A percentile compares a stretch with the other conserved stretches of the same genome.
These are phyloP conservation scores for Ceramica pisi DNA, from an alignment of 2,888 invertebrate species.

Conservation along the genomic window DNA sequence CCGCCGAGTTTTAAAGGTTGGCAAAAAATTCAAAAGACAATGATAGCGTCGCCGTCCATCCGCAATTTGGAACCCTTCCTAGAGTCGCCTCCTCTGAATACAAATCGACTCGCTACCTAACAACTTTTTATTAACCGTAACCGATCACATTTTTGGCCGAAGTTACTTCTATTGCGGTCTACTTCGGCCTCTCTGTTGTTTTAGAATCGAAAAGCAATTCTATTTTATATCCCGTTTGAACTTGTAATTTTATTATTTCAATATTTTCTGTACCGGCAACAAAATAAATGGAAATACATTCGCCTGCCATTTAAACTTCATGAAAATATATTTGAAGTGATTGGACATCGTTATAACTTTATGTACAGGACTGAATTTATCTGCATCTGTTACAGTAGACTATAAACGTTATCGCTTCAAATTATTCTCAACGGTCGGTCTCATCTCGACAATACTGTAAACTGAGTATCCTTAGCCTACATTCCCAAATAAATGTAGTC, in stretches of 20 bases:
- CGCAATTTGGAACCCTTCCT: constrained; percentile 75
- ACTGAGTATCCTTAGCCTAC: constrained; percentile 26
- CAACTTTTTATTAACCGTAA: constrained; percentile 73
- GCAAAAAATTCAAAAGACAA: constrained; percentile 82
- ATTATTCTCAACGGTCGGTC: constrained; percentile 38
- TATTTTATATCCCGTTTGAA: constrained; percentile 58
- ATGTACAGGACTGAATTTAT: constrained; percentile 38
- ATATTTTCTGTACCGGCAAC: constrained; percentile 48
- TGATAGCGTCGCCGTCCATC: constrained; percentile 68
- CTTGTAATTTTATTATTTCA: constrained; percentile 54
- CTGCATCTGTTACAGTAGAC: constrained; percentile 49
- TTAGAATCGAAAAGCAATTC: constrained; percentile 66
- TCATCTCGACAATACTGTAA: constrained; percentile 12
- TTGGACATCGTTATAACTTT: constrained; percentile 39
- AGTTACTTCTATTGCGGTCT: constrained; percentile 66
- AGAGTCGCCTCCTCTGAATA: constrained; percentile 72
- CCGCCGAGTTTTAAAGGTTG: constrained; percentile 76
- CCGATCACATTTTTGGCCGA: constrained; percentile 69
- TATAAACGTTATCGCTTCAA: constrained; percentile 30
- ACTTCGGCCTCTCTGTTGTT: constrained; percentile 58
- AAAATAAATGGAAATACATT: constrained; percentile 47
- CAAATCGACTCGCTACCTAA: constrained; percentile 70
- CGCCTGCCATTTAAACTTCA: constrained; percentile 29
- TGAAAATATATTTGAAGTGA: constrained; percentile 38
- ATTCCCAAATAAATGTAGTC: constrained; percentile 29